phyloP scores from a whole-genome alignment of 35 echinoderm and acorn worm species.

The Ptychodera flava region DNA sequence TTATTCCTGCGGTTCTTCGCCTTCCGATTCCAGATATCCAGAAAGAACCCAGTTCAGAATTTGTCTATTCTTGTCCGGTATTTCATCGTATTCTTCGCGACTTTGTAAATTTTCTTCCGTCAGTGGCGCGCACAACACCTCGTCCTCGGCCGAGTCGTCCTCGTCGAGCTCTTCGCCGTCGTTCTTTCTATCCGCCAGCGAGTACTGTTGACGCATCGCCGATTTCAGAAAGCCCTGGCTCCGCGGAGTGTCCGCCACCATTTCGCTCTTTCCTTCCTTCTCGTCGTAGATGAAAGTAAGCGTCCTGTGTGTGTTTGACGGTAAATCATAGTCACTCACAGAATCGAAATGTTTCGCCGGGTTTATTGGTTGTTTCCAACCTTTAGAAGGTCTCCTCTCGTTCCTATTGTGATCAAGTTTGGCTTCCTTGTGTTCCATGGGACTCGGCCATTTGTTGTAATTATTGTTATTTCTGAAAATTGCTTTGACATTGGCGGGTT shows the following conservation, averaged over 20 bases:
- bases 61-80: neutral
- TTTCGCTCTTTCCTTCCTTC: neutral
- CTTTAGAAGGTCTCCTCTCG: neutral
- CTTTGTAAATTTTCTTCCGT: neutral
- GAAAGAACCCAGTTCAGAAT: neutral
- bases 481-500: neutral
- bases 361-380: neutral
- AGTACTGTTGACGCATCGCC: neutral
- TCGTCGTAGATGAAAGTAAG: neutral
- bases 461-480: neutral
- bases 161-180: neutral
- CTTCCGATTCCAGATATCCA: neutral
- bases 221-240: neutral
- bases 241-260: neutral
- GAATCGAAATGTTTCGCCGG: neutral
- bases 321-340: neutral
- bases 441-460: neutral
- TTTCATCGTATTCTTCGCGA: neutral
- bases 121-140: neutral
- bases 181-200: neutral
- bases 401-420: neutral
- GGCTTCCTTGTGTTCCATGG: neutral
- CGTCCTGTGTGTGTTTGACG: neutral
- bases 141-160: neutral
- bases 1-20: too few species aligned